These are phyloP conservation scores for Calyptomena viridis DNA, from an alignment of 2,113 vertebrate species.

Conservation along the genomic window DNA sequence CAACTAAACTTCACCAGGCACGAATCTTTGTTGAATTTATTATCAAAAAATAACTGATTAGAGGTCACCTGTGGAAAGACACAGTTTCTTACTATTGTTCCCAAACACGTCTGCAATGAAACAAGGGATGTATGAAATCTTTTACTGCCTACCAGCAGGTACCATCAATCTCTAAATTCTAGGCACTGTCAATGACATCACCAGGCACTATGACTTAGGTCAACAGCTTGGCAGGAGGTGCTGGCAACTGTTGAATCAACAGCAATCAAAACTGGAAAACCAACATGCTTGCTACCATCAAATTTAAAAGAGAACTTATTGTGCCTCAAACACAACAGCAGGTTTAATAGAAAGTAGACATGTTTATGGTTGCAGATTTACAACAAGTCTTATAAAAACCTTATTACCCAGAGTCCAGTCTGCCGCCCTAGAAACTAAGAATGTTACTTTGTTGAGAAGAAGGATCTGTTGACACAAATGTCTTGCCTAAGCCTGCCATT, in stretches of 20 bases:
- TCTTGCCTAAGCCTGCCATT: conserved; percentile 77
- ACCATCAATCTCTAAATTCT: conserved; percentile 70
- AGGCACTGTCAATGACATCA: conserved; percentile 73
- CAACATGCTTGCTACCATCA: conserved; percentile 67
- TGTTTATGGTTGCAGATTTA: conserved; percentile 83
- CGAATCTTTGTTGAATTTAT: not conserved
- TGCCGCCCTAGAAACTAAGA: conserved; percentile 82
- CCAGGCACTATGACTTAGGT: conserved; percentile 72
- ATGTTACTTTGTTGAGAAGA: conserved; percentile 78
- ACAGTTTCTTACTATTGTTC: conserved; percentile 12
- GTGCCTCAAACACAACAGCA: conserved; percentile 72
- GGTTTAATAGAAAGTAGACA: conserved; percentile 78
- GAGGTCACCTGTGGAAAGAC: conserved; percentile 9
- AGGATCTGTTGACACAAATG: conserved; percentile 78
- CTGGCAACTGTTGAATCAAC: conserved; percentile 74
- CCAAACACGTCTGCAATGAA: not conserved
- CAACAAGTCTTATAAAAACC: conserved; percentile 79
- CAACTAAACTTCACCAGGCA: not conserved
- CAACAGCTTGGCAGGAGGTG: conserved; percentile 74
- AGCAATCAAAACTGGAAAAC: conserved; percentile 73
- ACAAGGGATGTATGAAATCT: conserved; percentile 36
- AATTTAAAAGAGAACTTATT: conserved; percentile 77
- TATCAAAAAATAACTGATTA: conserved; percentile 10
- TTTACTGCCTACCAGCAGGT: conserved; percentile 67
- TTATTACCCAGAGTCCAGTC: conserved; percentile 82